phyloP scores from a whole-genome alignment of 2,113 vertebrate genomes.

The Camelus dromedarius region DNA sequence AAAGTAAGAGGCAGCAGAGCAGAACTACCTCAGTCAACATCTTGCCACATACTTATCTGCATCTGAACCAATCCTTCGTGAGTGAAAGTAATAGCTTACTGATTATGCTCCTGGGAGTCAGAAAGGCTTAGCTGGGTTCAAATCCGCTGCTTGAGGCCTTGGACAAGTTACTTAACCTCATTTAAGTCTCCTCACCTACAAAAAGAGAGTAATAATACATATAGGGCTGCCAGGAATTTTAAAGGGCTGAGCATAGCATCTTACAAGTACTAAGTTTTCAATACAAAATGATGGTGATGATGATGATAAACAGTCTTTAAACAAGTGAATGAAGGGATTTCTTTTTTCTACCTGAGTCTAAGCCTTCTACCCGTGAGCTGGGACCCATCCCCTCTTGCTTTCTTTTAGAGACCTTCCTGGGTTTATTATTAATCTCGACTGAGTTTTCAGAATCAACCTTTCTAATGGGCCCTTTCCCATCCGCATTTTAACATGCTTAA shows the following conservation, averaged over 20 bases:
- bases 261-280: not conserved
- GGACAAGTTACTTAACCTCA: not conserved
- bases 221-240: not conserved
- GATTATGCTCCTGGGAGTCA: not conserved
- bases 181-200: not conserved
- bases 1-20: not conserved
- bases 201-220: not conserved
- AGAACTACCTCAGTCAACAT: not conserved
- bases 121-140: not conserved
- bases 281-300: not conserved
- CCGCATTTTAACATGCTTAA: not conserved
- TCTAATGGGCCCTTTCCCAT: not conserved
- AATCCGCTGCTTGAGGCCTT: not conserved
- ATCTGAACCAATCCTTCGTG: not conserved
- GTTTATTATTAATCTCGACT: not conserved
- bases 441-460: not conserved
- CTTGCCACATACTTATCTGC: not conserved
- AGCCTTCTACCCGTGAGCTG: not conserved
- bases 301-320: not conserved
- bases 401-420: not conserved
- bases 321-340: not conserved
- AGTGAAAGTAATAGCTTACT: not conserved
- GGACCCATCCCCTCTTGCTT: no score
- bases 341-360: not conserved
- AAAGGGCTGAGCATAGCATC: not conserved